Evolutionary conservation across 2,888 invertebrate species (phyloP), one percentile per base, ranked within the genome.

Genomic region (Drosophila kanekoi): DNA sequence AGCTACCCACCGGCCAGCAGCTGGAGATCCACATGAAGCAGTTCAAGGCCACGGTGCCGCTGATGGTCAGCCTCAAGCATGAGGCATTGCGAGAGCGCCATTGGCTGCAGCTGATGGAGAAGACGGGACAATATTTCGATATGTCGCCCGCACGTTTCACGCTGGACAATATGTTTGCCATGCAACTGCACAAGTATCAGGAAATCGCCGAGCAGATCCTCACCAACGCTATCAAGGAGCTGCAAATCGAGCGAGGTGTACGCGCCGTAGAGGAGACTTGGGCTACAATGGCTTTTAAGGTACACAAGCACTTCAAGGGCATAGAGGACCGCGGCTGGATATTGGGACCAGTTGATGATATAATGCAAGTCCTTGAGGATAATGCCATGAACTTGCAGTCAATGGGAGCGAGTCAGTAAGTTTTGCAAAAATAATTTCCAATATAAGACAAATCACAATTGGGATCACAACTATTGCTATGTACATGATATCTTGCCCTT

Each of bases 131-230:
- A 83, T 93, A 94, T 70, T 98, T 98, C 90, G 97, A 98, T 87
- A 97, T 98, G 96, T 94, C 96, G 2, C 95, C 97, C 3, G 96
- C 97, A 18, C 94, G 96, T n/a, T 98, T 98, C 83, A 98, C 98
- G 0, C 93, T 98, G 67, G 97, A 97, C 66, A 97, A 98, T 90
- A 96, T 98, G 95, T 98, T 98, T 90, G 94, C 96, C 1, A 98
- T 98, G 98, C 96, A 98, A 87, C 92, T 98, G 66, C 96, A 97
- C 84, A 95, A 95, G 75, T 97, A 96, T 89, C 96, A 96, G 91
- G 92, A 97, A 0, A 96, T 96, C 4, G 97, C 97, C 38, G 96
- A 96, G 81, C 95, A 95, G 89, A 98, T 98, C 59, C 96, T 98
- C 28, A 97, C 95, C 75, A 96, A 96, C 90, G 98, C 98, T 33